Evolutionary conservation across 2,888 invertebrate genomes (phyloP), one percentile per base, ranked within the genome.

Genomic region (Yponomeuta cagnagella): DNA sequence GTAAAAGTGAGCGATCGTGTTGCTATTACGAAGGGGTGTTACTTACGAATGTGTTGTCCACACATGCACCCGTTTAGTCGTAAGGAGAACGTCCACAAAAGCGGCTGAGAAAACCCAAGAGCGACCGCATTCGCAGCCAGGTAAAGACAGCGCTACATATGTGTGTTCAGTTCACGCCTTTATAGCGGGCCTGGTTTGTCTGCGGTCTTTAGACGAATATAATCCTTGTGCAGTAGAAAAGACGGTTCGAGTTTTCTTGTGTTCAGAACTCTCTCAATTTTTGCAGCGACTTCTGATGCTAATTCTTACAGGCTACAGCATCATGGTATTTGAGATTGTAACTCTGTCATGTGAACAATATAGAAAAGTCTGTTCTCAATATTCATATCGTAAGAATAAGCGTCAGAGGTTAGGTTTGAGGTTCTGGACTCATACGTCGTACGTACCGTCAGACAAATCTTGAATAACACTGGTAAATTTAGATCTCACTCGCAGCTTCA

Each of bases 11-110:
- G 83, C 83, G 80, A 78, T 78, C 73, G 79, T 79, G 82, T 80
- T 80, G 77, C 78, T 78, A 75, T 77, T 79, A 77, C 77, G 77
- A 75, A 78, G 80, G 83, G 84, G 78, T 82, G 76, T 80, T 85
- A 88, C 86, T 92, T 85, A 92, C 86, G 82, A 82, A 88, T 88
- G 90, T 92, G 91, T 91, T 91, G 91, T 92, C 89, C 90, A 90
- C 92, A 88, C 92, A 92, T 90, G 90, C 91, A 89, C 91, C 79
- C 92, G 89, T 87, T 87, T 91, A 93, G 93, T 93, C 88, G 92
- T 93, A 88, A 88, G 93, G 90, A 93, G 93, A 91, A 92, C 92
- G 79, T 93, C 93, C 87, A 93, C 92, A 87, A 93, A 93, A 90
- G 90, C 90, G 88, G 89, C 92, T 85, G 93, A 93, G 86, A 93